Percentiles rank a stretch among this genome's conserved stretches.
These are phyloP conservation scores for Calcarius lapponicus DNA, from an alignment of 2,797 vertebrate species.

Conservation along the genomic window DNA sequence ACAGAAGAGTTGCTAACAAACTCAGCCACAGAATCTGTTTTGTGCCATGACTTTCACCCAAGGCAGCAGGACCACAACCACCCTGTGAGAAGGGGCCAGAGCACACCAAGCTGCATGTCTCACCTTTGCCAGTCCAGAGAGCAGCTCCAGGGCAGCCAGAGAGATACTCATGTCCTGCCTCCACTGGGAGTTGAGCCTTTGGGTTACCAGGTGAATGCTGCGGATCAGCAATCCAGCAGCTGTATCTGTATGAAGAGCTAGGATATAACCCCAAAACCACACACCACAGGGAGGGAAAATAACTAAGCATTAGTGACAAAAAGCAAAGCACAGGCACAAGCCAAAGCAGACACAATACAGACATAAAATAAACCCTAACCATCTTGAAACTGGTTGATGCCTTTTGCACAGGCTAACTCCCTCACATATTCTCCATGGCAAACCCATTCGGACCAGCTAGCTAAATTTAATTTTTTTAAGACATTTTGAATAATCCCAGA, in stretches of 20 bases:
- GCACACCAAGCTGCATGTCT: slow-evolving; percentile 21
- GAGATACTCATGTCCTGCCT: slow-evolving; percentile 92
- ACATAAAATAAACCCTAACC: slow-evolving; percentile 48
- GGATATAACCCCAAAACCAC: slow-evolving; percentile 88
- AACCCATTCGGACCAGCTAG: background rate
- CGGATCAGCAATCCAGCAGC: slow-evolving; percentile 94
- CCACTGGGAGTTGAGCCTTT: slow-evolving; percentile 90
- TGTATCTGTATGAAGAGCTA: slow-evolving; percentile 98
- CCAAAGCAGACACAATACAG: slow-evolving; percentile 78
- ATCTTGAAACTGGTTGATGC: background rate
- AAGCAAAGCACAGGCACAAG: slow-evolving; percentile 80
- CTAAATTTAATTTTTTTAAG: background rate
- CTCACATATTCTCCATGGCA: background rate
- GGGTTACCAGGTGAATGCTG: slow-evolving; percentile 94
- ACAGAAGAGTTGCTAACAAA: background rate
- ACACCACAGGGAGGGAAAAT: slow-evolving; percentile 88
- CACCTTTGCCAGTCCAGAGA: slow-evolving; percentile 95
- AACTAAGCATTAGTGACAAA: slow-evolving; percentile 87
- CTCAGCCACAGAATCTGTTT: background rate
- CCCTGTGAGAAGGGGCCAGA: background rate
- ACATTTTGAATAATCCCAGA: background rate
- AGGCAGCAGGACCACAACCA: background rate
- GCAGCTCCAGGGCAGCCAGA: slow-evolving; percentile 88
- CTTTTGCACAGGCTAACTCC: background rate
- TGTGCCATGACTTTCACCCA: background rate